Conservation (phyloP, 2,113 vertebrate species). For the Ammodytes dubius region DNA sequence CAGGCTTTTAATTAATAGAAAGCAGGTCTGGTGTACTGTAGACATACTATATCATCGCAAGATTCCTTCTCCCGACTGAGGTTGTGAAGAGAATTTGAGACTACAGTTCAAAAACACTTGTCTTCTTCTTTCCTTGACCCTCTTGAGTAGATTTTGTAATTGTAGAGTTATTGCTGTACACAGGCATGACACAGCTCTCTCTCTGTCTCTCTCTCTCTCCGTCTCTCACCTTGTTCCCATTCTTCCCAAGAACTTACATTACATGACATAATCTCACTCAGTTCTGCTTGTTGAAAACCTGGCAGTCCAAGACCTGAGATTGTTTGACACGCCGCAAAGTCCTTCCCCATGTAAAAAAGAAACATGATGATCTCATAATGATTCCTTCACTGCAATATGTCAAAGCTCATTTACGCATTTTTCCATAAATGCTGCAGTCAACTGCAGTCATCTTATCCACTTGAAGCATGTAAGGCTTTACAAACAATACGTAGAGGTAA, state of each 20-base stretch:
- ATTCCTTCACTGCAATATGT: background rate
- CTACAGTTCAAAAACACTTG: background rate
- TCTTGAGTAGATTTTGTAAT: too few relatives aligned
- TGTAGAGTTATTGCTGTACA: too few relatives aligned
- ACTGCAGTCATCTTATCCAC: background rate
- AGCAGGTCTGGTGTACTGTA: background rate
- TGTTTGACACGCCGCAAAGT: background rate
- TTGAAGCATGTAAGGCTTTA: background rate
- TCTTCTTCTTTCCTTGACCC: background rate
- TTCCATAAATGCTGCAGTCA: background rate
- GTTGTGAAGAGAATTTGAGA: background rate
- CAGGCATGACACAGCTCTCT: background rate
- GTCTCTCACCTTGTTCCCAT: background rate
- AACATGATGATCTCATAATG: background rate
- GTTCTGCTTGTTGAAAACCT: background rate
- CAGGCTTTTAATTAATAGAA: constrained; percentile 18
- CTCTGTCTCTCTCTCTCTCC: background rate
- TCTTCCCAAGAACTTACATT: background rate
- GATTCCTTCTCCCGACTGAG: background rate
- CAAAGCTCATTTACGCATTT: background rate
- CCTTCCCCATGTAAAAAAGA: background rate
- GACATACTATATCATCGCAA: constrained; percentile 1
- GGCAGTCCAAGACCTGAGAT: background rate
- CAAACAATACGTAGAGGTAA: background rate
- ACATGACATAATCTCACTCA: background rate